Base-by-base conservation (phyloP, 1,140 invertebrate species). In the Microvelia longipes region DNA sequence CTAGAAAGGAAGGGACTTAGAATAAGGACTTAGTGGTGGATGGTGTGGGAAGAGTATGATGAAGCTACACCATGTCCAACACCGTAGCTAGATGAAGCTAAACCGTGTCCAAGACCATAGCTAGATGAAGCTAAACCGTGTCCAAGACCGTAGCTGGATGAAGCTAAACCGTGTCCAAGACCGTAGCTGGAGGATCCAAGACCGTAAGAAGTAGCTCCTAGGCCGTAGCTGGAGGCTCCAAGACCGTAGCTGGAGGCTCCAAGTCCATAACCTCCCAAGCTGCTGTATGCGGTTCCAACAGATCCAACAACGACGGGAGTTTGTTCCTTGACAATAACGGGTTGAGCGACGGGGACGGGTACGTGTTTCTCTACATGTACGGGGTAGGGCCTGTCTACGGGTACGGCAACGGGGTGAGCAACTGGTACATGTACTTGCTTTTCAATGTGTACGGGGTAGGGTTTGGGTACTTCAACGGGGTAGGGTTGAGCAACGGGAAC, bases 291-390 rank as follows among this genome's bases (percentile, higher is more conserved):
- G 11, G 35, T 60, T 11, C 35, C 35, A 19, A 19, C 35, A 24
- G 5, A 24, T 2, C 25, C 15, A 24, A 15, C 25, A 26, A 64
- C 25, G 62, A 26, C 25, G 62, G 62, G 15, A 24, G 62, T 50
- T 5, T 5, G 19, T 50, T 50, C 35, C 35, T 50, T 50, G 35
- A 11, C 5, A 19, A 50, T 50, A 50, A 87, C 85, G 27, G 84
- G 84, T 69, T 81, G 80, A 2, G 85, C 84, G 28, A 83, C 77
- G 83, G 76, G 84, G 82, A 82, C 80, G 25, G 83, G 86, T 2
- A 88, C 81, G 74, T 85, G 84, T 75, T 88, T 88, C 73, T 86
- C 85, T n/a, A 79, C 74, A 35, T 75, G 70, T 15, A 79, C 78
- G 1, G 78, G 75, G 73, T 77, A 26, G 62, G 62, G 15, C 62